Percentiles rank a stretch among this genome's conserved stretches.
These are phyloP conservation scores for Toxotes jaculatrix DNA, from an alignment of 2,113 vertebrate genomes.

Conservation along the genomic window DNA sequence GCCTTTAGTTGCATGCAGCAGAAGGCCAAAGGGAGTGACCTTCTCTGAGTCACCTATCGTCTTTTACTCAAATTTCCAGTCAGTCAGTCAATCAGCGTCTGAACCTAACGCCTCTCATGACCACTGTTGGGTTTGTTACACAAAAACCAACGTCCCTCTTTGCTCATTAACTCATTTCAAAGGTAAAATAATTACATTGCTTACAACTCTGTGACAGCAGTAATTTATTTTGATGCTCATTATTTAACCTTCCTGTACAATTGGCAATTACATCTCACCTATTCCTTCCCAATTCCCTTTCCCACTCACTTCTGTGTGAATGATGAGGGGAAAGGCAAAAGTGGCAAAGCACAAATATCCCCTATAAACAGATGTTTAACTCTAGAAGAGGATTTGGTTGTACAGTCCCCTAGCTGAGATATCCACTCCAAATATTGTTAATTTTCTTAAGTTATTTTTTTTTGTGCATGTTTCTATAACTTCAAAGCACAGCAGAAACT, in stretches of 20 bases:
- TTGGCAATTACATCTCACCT: conserved; percentile 19
- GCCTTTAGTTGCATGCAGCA: conserved; percentile 27
- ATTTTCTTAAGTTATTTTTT: background rate
- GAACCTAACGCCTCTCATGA: conserved; percentile 1
- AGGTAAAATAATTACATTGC: background rate
- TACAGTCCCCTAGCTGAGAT: background rate
- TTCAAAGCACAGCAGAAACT: background rate
- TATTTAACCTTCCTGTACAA: conserved; percentile 19
- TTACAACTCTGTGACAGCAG: conserved; percentile 11
- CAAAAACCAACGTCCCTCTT: background rate
- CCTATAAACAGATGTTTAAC: background rate
- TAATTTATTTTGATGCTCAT: conserved; percentile 14
- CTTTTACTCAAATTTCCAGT: conserved; percentile 4
- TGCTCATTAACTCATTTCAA: conserved; percentile 5
- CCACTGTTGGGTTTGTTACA: background rate
- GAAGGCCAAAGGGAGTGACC: conserved; percentile 50
- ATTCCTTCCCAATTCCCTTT: background rate
- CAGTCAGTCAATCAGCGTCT: background rate
- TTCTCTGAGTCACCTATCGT: conserved; percentile 44
- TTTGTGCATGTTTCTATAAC: background rate
- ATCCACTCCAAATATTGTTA: background rate
- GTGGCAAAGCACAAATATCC: background rate
- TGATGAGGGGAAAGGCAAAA: conserved; percentile 10
- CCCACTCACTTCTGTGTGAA: conserved; percentile 6
- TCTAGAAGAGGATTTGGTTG: background rate